phyloP scores from a whole-genome alignment of 2,797 vertebrate genomes.

The Philypnodon macrostomus region DNA sequence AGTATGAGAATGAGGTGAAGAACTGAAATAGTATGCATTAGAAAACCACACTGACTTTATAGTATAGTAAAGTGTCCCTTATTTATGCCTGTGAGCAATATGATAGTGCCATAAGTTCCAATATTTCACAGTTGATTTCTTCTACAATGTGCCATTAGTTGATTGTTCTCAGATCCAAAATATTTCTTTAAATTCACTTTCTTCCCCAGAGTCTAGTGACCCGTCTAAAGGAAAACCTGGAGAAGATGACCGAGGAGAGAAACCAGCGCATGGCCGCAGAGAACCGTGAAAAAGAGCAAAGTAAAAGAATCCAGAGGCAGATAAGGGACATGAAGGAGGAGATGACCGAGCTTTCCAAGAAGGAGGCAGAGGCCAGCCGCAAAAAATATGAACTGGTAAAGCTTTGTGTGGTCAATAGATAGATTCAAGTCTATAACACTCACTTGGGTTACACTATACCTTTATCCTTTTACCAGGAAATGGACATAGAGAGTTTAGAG shows the following conservation, averaged over 20 bases:
- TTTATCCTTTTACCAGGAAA: conserved; percentile 82
- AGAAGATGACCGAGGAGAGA: conserved; percentile 92
- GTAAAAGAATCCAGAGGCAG: conserved; percentile 93
- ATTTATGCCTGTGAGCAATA: too few relatives aligned
- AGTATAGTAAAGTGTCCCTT: too few relatives aligned
- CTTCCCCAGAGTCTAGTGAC: conserved; percentile 79
- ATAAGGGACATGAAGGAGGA: conserved; percentile 94
- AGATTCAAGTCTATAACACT: conserved; percentile 10
- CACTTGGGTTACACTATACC: conserved; percentile 55
- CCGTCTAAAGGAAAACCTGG: conserved; percentile 94
- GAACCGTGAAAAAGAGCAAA: conserved; percentile 95
- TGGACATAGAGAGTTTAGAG: conserved; percentile 96
- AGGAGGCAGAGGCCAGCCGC: conserved; percentile 92
- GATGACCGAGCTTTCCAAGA: conserved; percentile 91
- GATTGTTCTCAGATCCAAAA: too few relatives aligned
- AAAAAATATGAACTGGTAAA: conserved; percentile 96
- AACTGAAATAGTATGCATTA: too few relatives aligned
- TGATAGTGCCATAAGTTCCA: too few relatives aligned
- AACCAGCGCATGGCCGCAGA: conserved; percentile 84
- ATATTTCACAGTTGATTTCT: too few relatives aligned
- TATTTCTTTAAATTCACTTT: conserved; percentile 6
- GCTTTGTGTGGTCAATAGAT: conserved; percentile 7
- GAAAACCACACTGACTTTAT: too few relatives aligned
- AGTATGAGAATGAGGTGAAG: too few relatives aligned
- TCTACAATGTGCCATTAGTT: too few relatives aligned